Conservation (phyloP, 2,113 vertebrate genomes). For the Hyperopisus bebe region DNA sequence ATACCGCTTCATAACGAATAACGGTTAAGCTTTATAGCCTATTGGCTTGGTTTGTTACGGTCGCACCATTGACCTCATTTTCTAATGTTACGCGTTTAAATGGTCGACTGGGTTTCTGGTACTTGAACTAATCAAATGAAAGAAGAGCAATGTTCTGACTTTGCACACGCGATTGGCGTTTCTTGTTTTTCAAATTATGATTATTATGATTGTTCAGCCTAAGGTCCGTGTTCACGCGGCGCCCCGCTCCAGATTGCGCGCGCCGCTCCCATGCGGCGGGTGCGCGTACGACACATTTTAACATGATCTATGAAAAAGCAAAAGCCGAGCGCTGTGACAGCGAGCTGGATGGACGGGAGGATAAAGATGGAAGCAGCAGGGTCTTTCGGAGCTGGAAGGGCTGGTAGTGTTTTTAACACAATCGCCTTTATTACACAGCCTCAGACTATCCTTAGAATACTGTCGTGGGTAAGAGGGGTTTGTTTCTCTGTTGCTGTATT, state of each 20-base stretch:
- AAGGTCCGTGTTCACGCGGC: neutral
- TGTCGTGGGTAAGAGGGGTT: conserved; percentile 76
- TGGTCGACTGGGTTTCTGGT: neutral
- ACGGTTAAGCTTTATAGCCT: neutral
- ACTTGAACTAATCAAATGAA: neutral
- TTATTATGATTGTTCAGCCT: neutral
- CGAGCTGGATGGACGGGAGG: conserved; percentile 26
- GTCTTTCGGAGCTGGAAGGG: conserved; percentile 85
- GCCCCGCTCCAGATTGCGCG: conserved; percentile 11
- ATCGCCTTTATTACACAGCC: conserved; percentile 78
- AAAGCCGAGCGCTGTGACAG: conserved; percentile 42
- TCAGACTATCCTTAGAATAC: conserved; percentile 79
- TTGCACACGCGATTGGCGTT: neutral
- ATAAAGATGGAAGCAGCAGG: conserved; percentile 82
- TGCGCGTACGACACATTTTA: conserved; percentile 36
- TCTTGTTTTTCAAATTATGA: neutral
- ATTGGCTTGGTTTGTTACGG: neutral
- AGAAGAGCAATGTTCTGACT: neutral
- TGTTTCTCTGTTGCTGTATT: conserved; percentile 7
- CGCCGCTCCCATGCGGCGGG: conserved; percentile 28
- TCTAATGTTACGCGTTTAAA: neutral
- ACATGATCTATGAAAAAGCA: conserved; percentile 42
- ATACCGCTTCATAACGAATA: neutral
- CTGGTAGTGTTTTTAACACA: conserved; percentile 75
- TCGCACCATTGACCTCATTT: neutral